These are phyloP conservation scores for Agonopterix subpropinquella DNA, from an alignment of 2,888 invertebrate species.

Conservation along the genomic window DNA sequence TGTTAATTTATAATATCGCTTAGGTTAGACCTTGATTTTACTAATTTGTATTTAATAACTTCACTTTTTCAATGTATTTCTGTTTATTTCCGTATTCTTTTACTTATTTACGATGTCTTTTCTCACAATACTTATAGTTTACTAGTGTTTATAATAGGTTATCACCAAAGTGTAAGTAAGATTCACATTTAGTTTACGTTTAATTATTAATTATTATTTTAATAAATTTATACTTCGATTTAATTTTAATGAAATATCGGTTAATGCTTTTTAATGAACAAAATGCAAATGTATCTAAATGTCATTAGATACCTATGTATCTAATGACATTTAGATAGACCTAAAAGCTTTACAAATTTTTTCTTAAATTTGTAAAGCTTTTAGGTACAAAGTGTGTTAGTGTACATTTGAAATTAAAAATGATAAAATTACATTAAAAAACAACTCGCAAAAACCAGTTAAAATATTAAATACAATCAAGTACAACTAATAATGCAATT, in stretches of 20 bases:
- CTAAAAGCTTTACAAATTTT: too few species aligned
- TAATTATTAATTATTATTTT: constrained; percentile 15
- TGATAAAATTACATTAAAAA: not conserved
- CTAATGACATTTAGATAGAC: too few species aligned
- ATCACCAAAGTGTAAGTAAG: constrained; percentile 74
- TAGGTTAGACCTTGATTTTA: constrained; percentile 5
- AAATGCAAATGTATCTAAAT: too few species aligned
- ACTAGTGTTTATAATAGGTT: constrained; percentile 47
- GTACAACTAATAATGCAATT: too few species aligned
- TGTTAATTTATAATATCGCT: constrained; percentile 9
- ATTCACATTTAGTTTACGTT: constrained; percentile 48
- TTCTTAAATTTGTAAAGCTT: not conserved
- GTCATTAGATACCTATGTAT: not conserved
- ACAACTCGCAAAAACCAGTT: too few species aligned
- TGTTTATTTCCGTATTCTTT: constrained; percentile 10
- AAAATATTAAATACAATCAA: too few species aligned
- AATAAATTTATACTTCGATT: constrained; percentile 8
- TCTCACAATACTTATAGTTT: constrained; percentile 50
- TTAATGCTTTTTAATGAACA: not conserved
- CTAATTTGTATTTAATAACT: constrained; percentile 4
- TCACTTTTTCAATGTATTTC: constrained; percentile 7
- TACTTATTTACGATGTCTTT: constrained; percentile 13
- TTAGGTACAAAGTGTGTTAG: not conserved
- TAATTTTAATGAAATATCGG: not conserved
- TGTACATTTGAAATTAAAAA: not conserved